Evolutionary conservation across 23 tunicate species (phyloP), one percentile per base, ranked within the genome.

Genomic region (Trididemnum miniatum): DNA sequence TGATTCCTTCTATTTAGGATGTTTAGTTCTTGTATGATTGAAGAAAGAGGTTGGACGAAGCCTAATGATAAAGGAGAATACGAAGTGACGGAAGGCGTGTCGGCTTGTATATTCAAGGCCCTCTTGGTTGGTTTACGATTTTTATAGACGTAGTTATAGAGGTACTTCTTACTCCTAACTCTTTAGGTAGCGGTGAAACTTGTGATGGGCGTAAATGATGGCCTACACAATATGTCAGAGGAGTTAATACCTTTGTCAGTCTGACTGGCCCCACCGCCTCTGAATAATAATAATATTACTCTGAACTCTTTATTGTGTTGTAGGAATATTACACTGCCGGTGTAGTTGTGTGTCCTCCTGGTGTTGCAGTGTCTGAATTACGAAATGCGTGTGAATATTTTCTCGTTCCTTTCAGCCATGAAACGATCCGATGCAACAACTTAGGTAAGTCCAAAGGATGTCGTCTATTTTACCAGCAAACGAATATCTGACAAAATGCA

Each of bases 311-410:
- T 9, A 9, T 44, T 44, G 54, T 65, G 39, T 63, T 81, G 0
- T 52, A 92, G 95, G 99, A 95, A 36, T 95, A 95, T 71, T 95
- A 95, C 84, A 95, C 99, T 4, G 89, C 81, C 20, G 96, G 92
- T 28, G 82, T 86, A 5, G 83, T 95, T 3, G 79, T 35, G 20
- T 95, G 99, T 39, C 99, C 99, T 33, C 99, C 96, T 71, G 96
- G 99, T 51, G 92, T 95, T 2, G 38, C 89, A 1, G 79, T 95
- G 12, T 51, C 82, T 24, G 94, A 95, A 65, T 71, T 95, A 38
- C 80, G 96, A n/a, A 90, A 79, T 59, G 95, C 96, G 30, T 95
- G 99, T 51, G 99, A 95, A 79, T 95, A 95, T 35, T 95, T 95
- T 82, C 89, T 95, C 31, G 86, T 95, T 63, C 99, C 99, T 20